A percentile compares a stretch with the other conserved stretches of the same genome.
These are phyloP conservation scores for Myiozetetes cayanensis DNA, from an alignment of 2,113 vertebrate species.

Conservation along the genomic window DNA sequence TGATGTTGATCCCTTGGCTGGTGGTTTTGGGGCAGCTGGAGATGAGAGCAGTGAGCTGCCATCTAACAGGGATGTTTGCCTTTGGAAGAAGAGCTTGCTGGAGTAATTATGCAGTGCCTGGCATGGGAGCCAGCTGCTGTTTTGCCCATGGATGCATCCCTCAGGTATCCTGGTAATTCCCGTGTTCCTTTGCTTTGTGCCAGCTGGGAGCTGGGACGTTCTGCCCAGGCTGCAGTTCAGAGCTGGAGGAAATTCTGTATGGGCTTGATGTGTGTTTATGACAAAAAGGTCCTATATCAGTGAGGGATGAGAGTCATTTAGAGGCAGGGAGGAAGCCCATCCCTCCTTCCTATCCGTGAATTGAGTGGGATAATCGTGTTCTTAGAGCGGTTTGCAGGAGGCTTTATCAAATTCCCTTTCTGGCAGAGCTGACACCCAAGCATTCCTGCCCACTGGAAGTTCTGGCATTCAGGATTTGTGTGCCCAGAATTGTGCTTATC, in stretches of 20 bases:
- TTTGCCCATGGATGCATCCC: neutral
- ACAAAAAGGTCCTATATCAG: neutral
- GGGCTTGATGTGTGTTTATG: neutral
- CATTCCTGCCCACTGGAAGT: neutral
- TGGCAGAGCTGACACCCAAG: neutral
- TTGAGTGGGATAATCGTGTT: neutral
- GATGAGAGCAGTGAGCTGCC: neutral
- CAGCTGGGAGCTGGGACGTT: neutral
- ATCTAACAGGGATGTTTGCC: accelerated
- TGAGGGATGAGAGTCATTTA: neutral
- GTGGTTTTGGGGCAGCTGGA: neutral
- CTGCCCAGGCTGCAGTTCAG: neutral
- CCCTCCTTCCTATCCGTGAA: neutral
- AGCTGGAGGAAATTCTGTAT: neutral
- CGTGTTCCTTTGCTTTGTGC: neutral
- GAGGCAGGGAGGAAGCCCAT: neutral
- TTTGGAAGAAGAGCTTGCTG: neutral
- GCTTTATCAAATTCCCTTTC: neutral
- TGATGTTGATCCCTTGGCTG: neutral
- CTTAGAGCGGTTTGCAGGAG: neutral
- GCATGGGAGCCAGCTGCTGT: neutral
- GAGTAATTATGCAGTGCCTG: neutral
- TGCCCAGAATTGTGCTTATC: neutral
- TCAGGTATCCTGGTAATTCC: neutral
- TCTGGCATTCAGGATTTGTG: neutral